Base-by-base conservation (phyloP, 2,888 invertebrate genomes). In the Pyralis farinalis region DNA sequence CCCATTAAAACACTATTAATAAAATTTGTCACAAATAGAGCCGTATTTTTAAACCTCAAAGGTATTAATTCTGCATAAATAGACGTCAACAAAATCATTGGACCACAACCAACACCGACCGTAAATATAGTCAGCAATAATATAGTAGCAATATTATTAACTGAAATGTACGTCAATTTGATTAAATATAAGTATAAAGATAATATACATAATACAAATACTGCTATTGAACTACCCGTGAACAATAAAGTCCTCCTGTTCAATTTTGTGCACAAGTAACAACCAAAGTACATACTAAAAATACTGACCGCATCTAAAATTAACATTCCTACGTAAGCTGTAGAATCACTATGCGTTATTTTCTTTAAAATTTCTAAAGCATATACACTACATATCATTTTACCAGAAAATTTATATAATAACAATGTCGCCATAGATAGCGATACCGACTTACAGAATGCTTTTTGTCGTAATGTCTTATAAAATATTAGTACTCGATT, bases 161-260 rank as follows among this genome's bases (percentile, higher is more conserved):
- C 0, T 12, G 5, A 2, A 71, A 30, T 1, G 63, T n/a, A n/a
- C 0, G 32, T 25, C 3, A 51, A 40, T 42, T 63, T 61, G 0
- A 63, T 43, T 9, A 72, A 44, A 40, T 58, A 63, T 12, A 74
- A 48, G 44, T 72, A 71, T 4, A 67, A 29, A 7, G 70, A 59
- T n/a, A 67, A 43, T 1, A 54, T 7, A 30, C 62, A 58, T 3
- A 74, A 42, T 25, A 66, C 66, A 1, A 40, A 1, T 1, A 65
- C 55, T 1, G 59, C 66, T 3, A 59, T 28, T 0, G 43, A 27
- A 0, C 63, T 59, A 0, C 62, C 44, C 0, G 39, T 39, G 6
- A 58, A 45, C 5, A 67, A 42, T 25, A 64, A 42, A 6, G 53
- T 60, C 6, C 71, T 43, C 37, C 67, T 50, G 34, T 53, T 63